Base-by-base conservation (phyloP, 2,888 invertebrate species). In the Calliopum simillimum region DNA sequence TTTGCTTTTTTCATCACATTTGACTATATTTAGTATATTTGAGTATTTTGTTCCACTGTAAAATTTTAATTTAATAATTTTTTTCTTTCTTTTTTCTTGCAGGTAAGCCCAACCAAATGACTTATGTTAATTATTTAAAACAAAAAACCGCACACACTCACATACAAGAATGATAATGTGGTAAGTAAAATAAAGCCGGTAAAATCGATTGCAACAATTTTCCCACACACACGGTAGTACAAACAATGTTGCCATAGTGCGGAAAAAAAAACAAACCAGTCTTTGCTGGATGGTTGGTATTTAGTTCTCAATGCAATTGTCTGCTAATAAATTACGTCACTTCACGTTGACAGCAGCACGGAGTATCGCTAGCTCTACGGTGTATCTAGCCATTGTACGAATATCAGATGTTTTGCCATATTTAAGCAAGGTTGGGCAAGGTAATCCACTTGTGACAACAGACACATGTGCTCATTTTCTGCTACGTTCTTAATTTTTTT, bases 371-470 rank as follows among this genome's bases (percentile, higher is more conserved):
- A 14, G 46, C 33, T 4, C 3, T 16, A 19, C 56, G n/a, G 46
- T 16, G 19, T 51, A n/a, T 43, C 12, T 62, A 46, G 8, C 16
- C 46, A n/a, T 62, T 46, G 14, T 33, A 33, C 33, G 25, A 59
- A 16, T 13, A 44, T 23, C n/a, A 33, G 53, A 23, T 14, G 21
- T 41, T n/a, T 25, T 21, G 44, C 23, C 43, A 41, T 61, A 55
- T 25, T 58, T 51, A 47, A 49, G 68, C 73, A 73, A 73, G 70
- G 72, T 73, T 73, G 70, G 21, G 65, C 72, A 73, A 73, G 73
- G 73, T 56, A 73, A 73, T 66, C 72, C 51, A 58, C 65, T 65
- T 66, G 62, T 58, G 5, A 21, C 21, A 47, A 47, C 49, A 53
- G 51, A 19, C 61, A 61, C 19, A 46, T 25, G 16, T 63, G 12